Percentiles rank a stretch among this genome's conserved stretches.
These are phyloP conservation scores for Seladonia tumulorum DNA, from an alignment of 2,888 invertebrate genomes.

Conservation along the genomic window DNA sequence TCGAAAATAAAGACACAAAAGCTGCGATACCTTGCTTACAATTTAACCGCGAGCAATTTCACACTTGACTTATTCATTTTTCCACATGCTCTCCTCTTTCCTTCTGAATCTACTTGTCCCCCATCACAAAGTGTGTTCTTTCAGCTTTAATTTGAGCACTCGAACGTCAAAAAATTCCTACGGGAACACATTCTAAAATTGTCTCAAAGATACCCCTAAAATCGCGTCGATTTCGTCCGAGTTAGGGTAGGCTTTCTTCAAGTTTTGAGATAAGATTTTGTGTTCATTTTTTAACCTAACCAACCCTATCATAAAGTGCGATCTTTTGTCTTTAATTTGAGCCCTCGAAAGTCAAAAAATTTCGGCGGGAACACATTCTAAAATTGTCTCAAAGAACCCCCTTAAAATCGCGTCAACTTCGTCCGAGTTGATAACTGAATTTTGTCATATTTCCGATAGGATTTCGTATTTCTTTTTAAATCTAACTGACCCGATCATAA, in stretches of 20 bases:
- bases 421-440: too few species aligned
- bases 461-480: too few species aligned
- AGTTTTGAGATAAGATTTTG: not conserved
- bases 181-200: not conserved
- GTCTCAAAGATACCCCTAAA: not conserved
- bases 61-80: not conserved
- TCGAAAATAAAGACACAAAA: not conserved
- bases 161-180: not conserved
- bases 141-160: not conserved
- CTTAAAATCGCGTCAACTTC: too few species aligned
- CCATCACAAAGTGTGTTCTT: not conserved
- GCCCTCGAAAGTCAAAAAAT: not conserved
- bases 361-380: not conserved
- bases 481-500: too few species aligned
- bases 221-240: not conserved
- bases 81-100: not conserved
- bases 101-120: not conserved
- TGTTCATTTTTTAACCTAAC: not conserved
- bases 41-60: not conserved
- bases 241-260: not conserved
- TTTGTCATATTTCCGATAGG: too few species aligned
- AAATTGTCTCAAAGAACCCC: not conserved
- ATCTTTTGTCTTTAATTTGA: not conserved
- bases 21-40: not conserved
- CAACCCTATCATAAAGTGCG: not conserved